phyloP scores from a whole-genome alignment of 2,888 invertebrate species.

The Eupeodes latifasciatus region DNA sequence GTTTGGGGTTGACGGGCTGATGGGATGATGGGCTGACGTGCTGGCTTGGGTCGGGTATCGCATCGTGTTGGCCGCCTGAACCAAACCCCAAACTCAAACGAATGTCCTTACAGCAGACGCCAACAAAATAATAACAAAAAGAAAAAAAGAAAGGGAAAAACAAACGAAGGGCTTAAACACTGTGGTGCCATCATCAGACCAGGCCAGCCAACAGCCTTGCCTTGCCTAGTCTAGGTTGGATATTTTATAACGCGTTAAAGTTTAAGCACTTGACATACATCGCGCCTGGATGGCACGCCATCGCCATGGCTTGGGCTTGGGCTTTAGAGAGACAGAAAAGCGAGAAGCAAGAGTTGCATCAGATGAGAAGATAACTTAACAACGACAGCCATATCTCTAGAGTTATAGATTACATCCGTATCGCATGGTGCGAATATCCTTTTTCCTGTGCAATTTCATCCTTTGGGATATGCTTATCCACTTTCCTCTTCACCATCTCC shows the following conservation, averaged over 20 bases:
- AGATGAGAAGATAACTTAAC: constrained; percentile 21
- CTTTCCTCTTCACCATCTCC: background rate
- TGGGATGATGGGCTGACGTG: too few relatives aligned
- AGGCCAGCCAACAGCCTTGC: background rate
- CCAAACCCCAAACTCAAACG: constrained; percentile 17
- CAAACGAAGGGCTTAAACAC: constrained; percentile 13
- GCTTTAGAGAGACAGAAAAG: background rate
- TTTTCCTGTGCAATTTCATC: constrained; percentile 35
- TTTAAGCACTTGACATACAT: constrained; percentile 54
- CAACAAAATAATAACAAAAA: constrained; percentile 6
- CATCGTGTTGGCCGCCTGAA: background rate
- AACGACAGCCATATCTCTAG: constrained; percentile 16
- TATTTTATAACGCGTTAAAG: constrained; percentile 53
- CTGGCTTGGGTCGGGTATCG: background rate
- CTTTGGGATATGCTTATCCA: constrained; percentile 23
- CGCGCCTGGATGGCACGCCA: background rate
- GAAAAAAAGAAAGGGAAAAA: background rate
- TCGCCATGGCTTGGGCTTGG: too few relatives aligned
- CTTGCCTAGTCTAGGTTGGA: background rate
- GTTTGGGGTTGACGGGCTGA: background rate
- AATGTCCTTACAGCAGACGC: constrained; percentile 23
- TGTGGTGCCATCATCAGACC: constrained; percentile 9
- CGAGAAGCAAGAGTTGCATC: background rate
- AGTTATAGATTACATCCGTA: constrained; percentile 46
- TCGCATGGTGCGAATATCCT: constrained; percentile 35